Evolutionary conservation across 2,888 invertebrate genomes (phyloP).

Genomic region (Coleophora flavipennella): DNA sequence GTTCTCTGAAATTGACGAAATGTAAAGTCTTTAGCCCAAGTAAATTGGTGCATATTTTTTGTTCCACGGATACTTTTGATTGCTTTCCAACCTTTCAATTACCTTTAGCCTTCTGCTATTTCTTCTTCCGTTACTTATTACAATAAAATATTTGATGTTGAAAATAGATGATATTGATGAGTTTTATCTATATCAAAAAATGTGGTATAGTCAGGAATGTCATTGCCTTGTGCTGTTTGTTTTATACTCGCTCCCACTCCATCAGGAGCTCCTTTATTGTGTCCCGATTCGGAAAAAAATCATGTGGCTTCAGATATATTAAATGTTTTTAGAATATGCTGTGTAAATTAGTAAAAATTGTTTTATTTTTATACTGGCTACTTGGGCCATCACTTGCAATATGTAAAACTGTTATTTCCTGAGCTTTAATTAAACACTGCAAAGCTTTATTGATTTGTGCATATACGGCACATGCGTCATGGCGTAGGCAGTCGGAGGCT

Average conservation of each 20-base stretch:
- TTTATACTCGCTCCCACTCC: constrained; percentile 26
- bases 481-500: background rate
- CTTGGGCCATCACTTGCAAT: background rate
- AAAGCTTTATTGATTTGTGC: background rate
- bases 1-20: no score
- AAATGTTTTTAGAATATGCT: background rate
- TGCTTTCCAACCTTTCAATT: no score
- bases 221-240: constrained; percentile 2
- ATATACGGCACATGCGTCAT: background rate
- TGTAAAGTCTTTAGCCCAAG: no score
- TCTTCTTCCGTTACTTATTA: no score
- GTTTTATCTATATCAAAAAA: no score
- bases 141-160: no score
- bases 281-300: constrained; percentile 24
- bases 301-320: constrained; percentile 9
- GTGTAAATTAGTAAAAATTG: background rate
- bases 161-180: no score
- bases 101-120: no score
- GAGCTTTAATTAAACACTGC: background rate
- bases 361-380: background rate
- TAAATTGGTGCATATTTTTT: no score
- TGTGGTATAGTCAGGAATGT: background rate
- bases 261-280: constrained; percentile 28
- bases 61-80: no score
- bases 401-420: background rate